Evolutionary conservation across 2,797 vertebrate genomes (phyloP).

Genomic region (Gambusia yucatana): DNA sequence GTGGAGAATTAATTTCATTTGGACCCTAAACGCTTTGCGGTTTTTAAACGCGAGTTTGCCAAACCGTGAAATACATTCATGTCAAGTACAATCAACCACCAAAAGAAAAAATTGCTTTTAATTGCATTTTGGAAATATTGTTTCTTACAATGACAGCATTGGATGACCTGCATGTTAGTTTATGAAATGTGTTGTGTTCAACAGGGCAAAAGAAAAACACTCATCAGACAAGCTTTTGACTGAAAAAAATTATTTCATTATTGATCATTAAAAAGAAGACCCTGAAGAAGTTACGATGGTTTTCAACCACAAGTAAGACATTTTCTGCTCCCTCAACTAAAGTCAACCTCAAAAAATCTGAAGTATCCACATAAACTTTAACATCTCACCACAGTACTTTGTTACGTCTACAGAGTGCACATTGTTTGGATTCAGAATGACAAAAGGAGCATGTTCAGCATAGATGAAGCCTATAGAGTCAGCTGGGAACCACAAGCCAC

Average conservation of each 20-base stretch:
- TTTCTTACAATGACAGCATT: not conserved
- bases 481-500: constrained; percentile 57
- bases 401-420: constrained; percentile 22
- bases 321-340: not conserved
- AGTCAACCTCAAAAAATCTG: not conserved
- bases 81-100: not conserved
- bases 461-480: constrained; percentile 53
- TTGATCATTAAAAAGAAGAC: not conserved
- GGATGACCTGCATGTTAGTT: not conserved
- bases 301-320: not conserved
- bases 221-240: not conserved
- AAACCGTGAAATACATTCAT: not conserved
- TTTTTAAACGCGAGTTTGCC: not conserved
- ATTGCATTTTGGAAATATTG: too few species aligned
- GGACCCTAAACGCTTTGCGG: not conserved
- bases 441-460: constrained; percentile 32
- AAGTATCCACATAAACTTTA: not conserved
- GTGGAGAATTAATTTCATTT: not conserved
- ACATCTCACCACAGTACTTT: not conserved
- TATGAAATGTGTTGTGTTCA: not conserved
- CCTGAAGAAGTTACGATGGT: not conserved
- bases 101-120: not conserved
- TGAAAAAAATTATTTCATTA: not conserved
- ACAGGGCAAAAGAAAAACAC: not conserved
- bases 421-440: constrained; percentile 58